Evolutionary conservation across 2,113 vertebrate species (phyloP).

Genomic region (Cettia cetti): DNA sequence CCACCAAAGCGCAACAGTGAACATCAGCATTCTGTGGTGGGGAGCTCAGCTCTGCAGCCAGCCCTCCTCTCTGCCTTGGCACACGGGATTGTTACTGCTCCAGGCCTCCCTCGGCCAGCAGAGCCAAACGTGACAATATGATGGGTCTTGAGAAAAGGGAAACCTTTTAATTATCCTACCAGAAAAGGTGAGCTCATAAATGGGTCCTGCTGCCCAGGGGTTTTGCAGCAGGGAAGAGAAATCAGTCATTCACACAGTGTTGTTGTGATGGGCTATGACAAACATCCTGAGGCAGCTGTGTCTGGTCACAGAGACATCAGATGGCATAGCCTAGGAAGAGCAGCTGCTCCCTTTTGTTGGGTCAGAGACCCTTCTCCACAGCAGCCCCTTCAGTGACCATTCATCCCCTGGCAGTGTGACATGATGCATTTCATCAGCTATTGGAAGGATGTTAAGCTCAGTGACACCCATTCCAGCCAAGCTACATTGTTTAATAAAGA

Average conservation of each 20-base stretch:
- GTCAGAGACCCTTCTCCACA: conserved; percentile 6
- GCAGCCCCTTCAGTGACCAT: not conserved
- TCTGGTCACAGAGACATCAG: not conserved
- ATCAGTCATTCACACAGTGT: not conserved
- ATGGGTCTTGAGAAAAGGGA: not conserved
- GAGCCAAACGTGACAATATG: not conserved
- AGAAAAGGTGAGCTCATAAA: not conserved
- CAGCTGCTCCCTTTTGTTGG: conserved; percentile 18
- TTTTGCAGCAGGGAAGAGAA: not conserved
- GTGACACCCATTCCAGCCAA: not conserved
- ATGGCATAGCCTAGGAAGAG: not conserved
- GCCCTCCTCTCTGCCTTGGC: not conserved
- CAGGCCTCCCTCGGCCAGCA: not conserved
- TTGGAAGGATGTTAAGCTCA: not conserved
- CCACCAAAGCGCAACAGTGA: not conserved
- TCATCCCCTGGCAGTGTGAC: not conserved
- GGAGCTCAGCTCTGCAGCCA: not conserved
- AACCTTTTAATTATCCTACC: not conserved
- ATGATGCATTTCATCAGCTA: not conserved
- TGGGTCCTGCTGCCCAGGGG: not conserved
- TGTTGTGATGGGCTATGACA: not conserved
- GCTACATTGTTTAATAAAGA: not conserved
- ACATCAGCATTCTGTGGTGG: not conserved
- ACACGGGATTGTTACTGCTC: accelerated
- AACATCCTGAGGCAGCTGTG: not conserved